Evolutionary conservation across 2,113 vertebrate genomes (phyloP).

Genomic region (Microcebus jonahi): DNA sequence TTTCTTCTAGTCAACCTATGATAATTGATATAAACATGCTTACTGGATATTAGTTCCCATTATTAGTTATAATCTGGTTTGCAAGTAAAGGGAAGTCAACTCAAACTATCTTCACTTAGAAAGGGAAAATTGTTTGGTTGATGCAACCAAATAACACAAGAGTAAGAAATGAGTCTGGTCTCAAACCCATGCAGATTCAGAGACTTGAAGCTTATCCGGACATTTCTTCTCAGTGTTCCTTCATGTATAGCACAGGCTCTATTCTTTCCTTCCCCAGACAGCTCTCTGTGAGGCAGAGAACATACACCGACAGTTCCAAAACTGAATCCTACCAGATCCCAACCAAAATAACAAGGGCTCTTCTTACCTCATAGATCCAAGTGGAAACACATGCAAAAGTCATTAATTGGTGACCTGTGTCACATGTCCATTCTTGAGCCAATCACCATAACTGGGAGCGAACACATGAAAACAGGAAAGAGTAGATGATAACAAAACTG

Average conservation of each 20-base stretch:
- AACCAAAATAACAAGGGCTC: neutral
- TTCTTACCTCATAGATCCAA: neutral
- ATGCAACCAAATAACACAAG: neutral
- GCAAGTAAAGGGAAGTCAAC: neutral
- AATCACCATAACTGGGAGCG: neutral
- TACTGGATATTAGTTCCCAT: neutral
- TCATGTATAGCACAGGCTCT: neutral
- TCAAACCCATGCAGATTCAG: neutral
- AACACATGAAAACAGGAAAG: neutral
- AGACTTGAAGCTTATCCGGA: neutral
- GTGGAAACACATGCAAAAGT: neutral
- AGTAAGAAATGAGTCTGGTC: neutral
- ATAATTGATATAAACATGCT: neutral
- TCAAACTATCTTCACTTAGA: neutral
- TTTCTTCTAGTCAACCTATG: neutral
- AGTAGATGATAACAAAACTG: neutral
- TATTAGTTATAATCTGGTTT: neutral
- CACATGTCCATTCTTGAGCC: neutral
- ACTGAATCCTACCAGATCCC: neutral
- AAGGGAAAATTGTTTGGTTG: neutral
- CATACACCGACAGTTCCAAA: neutral
- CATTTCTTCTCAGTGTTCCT: neutral
- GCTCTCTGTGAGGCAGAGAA: neutral
- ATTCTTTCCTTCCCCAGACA: neutral
- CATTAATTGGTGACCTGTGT: neutral